phyloP scores from a whole-genome alignment of 2,113 vertebrate genomes.

The Bolborhynchus lineola region DNA sequence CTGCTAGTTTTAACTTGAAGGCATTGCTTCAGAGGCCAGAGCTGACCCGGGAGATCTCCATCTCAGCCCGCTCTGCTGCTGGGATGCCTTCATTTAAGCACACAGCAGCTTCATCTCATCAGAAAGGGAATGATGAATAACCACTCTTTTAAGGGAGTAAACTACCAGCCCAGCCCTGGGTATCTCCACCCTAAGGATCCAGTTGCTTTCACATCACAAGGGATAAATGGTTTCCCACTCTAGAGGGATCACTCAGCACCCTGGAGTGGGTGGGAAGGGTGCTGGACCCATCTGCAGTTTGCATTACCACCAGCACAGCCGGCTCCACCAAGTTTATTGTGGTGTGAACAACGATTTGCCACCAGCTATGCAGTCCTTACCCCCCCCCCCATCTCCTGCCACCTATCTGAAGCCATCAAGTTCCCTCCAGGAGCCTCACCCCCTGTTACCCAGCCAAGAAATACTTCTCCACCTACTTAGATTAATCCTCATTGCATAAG shows the following conservation, averaged over 20 bases:
- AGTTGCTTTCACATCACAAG: rapidly evolving
- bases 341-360: neutral
- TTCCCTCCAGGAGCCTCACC: neutral
- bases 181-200: neutral
- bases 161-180: neutral
- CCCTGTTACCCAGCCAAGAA: conserved; percentile 7
- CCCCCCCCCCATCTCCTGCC: neutral
- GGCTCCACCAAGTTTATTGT: neutral
- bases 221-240: neutral
- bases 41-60: neutral
- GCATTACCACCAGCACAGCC: neutral
- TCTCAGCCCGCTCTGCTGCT: neutral
- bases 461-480: neutral
- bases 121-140: neutral
- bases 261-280: rapidly evolving
- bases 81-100: neutral
- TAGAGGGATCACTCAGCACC: rapidly evolving
- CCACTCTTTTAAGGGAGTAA: neutral
- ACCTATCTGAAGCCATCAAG: neutral
- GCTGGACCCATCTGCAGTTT: neutral
- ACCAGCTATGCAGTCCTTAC: neutral
- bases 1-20: neutral
- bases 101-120: rapidly evolving
- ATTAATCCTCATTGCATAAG: conserved; percentile 20
- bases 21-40: neutral